Evolutionary conservation across 2,113 vertebrate species (phyloP), one percentile per base, ranked within the genome.

Genomic region (Pogonocichla stellata): DNA sequence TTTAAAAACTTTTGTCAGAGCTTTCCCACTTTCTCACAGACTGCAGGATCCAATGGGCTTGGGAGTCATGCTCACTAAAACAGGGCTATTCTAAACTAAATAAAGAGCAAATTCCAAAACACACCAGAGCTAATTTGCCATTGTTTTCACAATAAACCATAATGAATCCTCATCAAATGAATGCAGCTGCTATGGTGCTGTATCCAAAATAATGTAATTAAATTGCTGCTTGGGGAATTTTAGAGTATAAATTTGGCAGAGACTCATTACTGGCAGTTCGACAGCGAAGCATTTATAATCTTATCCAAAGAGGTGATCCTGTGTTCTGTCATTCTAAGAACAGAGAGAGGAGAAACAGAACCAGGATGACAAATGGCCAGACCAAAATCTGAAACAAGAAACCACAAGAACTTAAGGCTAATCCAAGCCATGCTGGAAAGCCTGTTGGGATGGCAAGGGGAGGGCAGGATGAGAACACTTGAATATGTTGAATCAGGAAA

Each of bases 171-270:
- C 90, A 92, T 93, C 92, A 86, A 94, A 95, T 90, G 81, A 96
- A 88, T 74, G 64, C 95, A 96, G 94, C 93, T 97, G 94, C 64
- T 96, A 80, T 86, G 71, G 74, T 90, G 64, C 92, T 80, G 92
- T 94, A 95, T 95, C 93, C 92, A 97, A 96, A 97, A 96, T 86
- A 96, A 94, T 82, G 90, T 90, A 92, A 96, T 96, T 96, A 93
- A 93, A 93, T 93, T 95, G 79, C 72, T 95, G 82, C 67, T 86
- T 62, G 25, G 95, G 95, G 94, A 97, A 94, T 97, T 97, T 94
- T 78, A 72, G 64, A 93, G 92, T 92, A 91, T 82, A 93, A 92
- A 90, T 95, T 93, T 97, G 96, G 94, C 93, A 90, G 78, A 75
- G 50, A n/a, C 51, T 88, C 3, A 0, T 93, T 93, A 90, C 72